Conservation (phyloP, 2,888 invertebrate species). For the Calameuta pallipes region DNA sequence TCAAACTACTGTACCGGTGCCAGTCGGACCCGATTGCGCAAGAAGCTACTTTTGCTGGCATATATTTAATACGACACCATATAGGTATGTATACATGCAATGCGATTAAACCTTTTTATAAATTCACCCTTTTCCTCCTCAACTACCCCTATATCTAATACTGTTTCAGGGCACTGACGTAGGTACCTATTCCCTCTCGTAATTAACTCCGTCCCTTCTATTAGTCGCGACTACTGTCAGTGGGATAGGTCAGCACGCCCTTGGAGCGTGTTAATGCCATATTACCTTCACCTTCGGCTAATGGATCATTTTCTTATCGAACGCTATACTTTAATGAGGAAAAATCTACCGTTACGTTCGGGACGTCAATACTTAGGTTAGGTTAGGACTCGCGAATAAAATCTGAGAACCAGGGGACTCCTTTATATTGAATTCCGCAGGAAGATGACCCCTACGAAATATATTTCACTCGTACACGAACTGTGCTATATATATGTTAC, state of each 20-base stretch:
- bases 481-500: background rate
- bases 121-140: background rate
- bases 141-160: background rate
- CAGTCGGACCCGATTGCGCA: slow-evolving; percentile 53
- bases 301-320: slow-evolving; percentile 42
- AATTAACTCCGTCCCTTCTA: background rate
- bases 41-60: background rate
- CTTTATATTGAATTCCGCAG: background rate
- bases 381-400: background rate
- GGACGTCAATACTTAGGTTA: background rate
- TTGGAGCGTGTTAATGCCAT: slow-evolving; percentile 45
- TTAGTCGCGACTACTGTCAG: slow-evolving; percentile 15
- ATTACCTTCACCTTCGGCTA: slow-evolving; percentile 30
- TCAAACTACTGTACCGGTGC: slow-evolving; percentile 56
- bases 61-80: background rate
- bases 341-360: background rate
- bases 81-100: background rate
- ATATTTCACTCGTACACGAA: background rate
- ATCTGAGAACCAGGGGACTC: background rate
- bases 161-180: background rate
- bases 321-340: background rate
- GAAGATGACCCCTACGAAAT: background rate
- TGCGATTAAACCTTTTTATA: background rate
- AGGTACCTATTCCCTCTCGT: background rate
- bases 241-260: slow-evolving; percentile 50